Base-by-base conservation (phyloP, 2,113 vertebrate genomes). In the Carassius auratus region DNA sequence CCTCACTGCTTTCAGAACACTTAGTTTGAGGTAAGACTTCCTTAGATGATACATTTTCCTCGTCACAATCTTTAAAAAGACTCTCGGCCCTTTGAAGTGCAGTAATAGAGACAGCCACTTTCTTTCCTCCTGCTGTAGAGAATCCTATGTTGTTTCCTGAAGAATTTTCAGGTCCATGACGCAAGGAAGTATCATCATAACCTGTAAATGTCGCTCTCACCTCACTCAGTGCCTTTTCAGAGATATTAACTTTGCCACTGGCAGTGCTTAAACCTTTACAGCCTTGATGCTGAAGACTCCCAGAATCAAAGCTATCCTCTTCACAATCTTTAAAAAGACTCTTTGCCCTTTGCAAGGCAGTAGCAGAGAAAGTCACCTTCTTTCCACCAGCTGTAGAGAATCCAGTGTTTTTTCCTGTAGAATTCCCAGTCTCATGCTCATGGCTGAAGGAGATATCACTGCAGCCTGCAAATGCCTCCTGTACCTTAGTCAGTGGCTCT, bases 241-340 rank as follows among this genome's bases (percentile, higher is more conserved):
- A 76, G 21, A 42, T 33, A 42, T 76, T 23, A 15, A 96, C 88
- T 91, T 95, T 96, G 68, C 95, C 95, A 88, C 93, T 94, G 84
- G 94, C 96, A 59, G 94, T 96, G 87, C 92, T 96, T 92, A 97
- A 97, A 2, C 95, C 95, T 88, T 86, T 90, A 78, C 76, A 84
- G 77, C 87, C 84, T 85, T 48, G n/a, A 17, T 26, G 23, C 59
- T 69, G 19, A 30, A 30, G 36, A 30, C 17, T 45, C 23, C 15
- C 45, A 33, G 64, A 82, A 71, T n/a, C 55, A 42, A 84, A 86
- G 52, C 42, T 45, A 48, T 86, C 85, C 2, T 84, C 88, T 86
- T 92, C 89, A 79, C 87, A 92, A 68, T 96, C 95, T 61, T 93
- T 89, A 77, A 97, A 93, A 81, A 96, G 87, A 33, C 81, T 86